These are phyloP conservation scores for Agrochola litura DNA, from an alignment of 2,888 invertebrate genomes.

Conservation along the genomic window DNA sequence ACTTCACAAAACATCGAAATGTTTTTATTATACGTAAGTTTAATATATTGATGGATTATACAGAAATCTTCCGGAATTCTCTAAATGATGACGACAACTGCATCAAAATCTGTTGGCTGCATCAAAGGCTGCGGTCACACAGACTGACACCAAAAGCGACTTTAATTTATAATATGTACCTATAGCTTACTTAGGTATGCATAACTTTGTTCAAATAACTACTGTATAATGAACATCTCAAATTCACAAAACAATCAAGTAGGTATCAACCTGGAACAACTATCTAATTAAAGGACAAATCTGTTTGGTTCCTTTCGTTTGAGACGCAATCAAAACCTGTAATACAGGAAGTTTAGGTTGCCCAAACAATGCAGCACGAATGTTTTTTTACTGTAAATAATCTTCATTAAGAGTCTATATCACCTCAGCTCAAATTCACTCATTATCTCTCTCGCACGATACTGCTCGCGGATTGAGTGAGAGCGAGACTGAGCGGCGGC, in stretches of 20 bases:
- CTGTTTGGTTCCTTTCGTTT: constrained; percentile 19
- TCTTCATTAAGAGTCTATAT: neutral
- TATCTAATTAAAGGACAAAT: constrained; percentile 24
- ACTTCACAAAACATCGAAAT: neutral
- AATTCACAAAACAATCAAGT: neutral
- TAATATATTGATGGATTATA: neutral
- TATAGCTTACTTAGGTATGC: too few species aligned
- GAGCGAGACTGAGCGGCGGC: too few species aligned
- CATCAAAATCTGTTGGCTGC: neutral
- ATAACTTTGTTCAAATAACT: neutral
- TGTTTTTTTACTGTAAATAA: constrained; percentile 6
- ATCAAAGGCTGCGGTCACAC: neutral
- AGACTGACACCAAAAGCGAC: too few species aligned
- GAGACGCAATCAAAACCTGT: constrained; percentile 11
- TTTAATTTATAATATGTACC: too few species aligned
- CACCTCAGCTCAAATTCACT: too few species aligned
- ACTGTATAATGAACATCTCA: neutral
- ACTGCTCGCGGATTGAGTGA: too few species aligned
- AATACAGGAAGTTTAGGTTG: neutral
- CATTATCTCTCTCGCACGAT: too few species aligned
- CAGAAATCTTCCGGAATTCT: neutral
- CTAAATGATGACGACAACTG: neutral
- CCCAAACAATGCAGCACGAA: neutral
- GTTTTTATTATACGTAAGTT: neutral
- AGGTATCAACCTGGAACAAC: constrained; percentile 14